Conservation (phyloP, 1,140 invertebrate species). For the Brevipalpus yothersi region DNA sequence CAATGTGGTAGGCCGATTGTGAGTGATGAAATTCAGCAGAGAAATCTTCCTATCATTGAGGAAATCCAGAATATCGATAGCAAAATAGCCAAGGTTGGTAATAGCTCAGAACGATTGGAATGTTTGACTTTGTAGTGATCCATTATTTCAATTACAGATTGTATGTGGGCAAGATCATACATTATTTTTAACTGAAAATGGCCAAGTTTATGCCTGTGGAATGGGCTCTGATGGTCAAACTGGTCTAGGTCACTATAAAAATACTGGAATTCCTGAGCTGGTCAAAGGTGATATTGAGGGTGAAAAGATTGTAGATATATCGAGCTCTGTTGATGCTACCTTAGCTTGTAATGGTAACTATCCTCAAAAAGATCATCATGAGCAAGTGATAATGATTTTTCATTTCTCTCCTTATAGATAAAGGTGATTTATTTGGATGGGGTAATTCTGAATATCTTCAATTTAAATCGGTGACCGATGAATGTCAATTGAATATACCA, state of each 20-base stretch:
- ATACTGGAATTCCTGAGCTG: constrained; percentile 23
- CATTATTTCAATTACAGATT: constrained; percentile 23
- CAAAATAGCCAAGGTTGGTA: constrained; percentile 8
- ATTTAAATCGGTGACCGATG: constrained; percentile 24
- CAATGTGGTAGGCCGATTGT: constrained; percentile 71
- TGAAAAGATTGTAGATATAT: constrained; percentile 57
- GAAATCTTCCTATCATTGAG: constrained; percentile 33
- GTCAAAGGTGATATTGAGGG: constrained; percentile 47
- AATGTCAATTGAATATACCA: constrained; percentile 29
- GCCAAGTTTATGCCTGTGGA: constrained; percentile 63
- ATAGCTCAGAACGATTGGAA: neutral
- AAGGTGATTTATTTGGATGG: constrained; percentile 86
- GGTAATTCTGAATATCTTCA: constrained; percentile 87
- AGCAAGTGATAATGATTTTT: neutral
- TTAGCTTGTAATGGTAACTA: constrained; percentile 55
- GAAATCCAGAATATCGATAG: constrained; percentile 25
- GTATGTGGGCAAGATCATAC: constrained; percentile 69
- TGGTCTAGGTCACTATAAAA: constrained; percentile 43
- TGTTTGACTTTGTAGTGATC: neutral
- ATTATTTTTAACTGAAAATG: constrained; percentile 49
- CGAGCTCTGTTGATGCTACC: constrained; percentile 56
- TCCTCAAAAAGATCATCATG: neutral
- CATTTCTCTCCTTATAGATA: constrained; percentile 29
- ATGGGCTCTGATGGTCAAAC: constrained; percentile 89
- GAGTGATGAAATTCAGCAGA: constrained; percentile 41